Percentiles rank a stretch among this genome's conserved stretches.
Evolutionary conservation across 2,888 invertebrate species (phyloP).

Genomic region (Physocephala rufipes): DNA sequence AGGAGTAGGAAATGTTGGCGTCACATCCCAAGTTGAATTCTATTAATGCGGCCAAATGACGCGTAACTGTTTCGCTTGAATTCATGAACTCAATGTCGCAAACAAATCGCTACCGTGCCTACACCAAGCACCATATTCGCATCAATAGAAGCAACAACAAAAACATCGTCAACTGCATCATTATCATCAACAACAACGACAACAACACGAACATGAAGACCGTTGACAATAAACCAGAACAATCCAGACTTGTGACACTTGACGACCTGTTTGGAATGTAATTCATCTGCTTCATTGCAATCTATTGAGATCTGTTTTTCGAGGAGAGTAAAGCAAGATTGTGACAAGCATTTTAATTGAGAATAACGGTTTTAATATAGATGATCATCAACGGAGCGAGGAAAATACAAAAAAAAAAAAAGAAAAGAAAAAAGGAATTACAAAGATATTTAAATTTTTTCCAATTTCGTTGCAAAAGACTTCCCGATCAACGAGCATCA

Average conservation of each 20-base stretch:
- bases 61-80: conserved; percentile 57
- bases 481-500: background rate
- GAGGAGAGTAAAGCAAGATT: too few relatives aligned
- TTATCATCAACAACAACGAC: background rate
- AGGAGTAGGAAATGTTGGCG: conserved; percentile 11
- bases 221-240: background rate
- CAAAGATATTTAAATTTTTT: background rate
- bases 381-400: background rate
- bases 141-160: background rate
- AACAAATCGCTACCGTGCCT: conserved; percentile 1
- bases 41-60: conserved; percentile 52
- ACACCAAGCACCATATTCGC: background rate
- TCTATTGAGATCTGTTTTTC: background rate
- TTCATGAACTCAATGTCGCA: conserved; percentile 42
- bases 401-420: conserved; percentile 1
- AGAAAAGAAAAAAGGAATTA: background rate
- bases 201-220: background rate
- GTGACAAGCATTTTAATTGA: too few relatives aligned
- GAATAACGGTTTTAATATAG: background rate
- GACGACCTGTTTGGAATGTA: conserved; percentile 12
- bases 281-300: background rate
- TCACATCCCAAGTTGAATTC: conserved; percentile 17
- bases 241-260: conserved; percentile 10
- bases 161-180: too few relatives aligned
- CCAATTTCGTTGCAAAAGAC: background rate